Evolutionary conservation across 2,797 vertebrate genomes (phyloP).

Genomic region (Gallinago stenura): DNA sequence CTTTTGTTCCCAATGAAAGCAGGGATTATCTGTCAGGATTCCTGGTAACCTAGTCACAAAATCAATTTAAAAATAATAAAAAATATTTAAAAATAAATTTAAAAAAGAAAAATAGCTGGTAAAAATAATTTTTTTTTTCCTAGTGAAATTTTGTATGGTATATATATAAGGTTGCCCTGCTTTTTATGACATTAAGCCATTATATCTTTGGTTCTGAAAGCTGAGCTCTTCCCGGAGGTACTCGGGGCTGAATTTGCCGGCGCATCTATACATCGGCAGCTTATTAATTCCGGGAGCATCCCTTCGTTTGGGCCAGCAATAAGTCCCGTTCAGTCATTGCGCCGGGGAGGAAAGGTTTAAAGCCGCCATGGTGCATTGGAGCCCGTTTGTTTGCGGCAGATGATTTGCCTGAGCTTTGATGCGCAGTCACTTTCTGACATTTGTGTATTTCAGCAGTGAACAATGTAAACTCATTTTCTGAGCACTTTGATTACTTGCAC

Average conservation of each 20-base stretch:
- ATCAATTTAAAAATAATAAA: background rate
- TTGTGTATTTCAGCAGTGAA: slow-evolving; percentile 85
- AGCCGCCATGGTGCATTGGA: slow-evolving; percentile 73
- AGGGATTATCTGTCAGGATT: background rate
- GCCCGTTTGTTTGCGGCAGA: slow-evolving; percentile 82
- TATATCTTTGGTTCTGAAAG: background rate
- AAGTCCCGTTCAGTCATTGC: slow-evolving; percentile 69
- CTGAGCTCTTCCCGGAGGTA: background rate
- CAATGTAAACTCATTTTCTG: slow-evolving; percentile 85
- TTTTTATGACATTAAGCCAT: background rate
- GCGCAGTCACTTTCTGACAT: slow-evolving; percentile 84
- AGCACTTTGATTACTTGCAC: slow-evolving; percentile 83
- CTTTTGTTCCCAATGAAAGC: background rate
- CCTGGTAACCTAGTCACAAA: background rate
- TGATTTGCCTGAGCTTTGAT: slow-evolving; percentile 85
- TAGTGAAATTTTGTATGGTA: background rate
- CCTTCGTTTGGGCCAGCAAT: slow-evolving; percentile 71
- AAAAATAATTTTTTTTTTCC: background rate
- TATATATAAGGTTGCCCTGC: background rate
- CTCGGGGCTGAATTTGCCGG: slow-evolving; percentile 15
- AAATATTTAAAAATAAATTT: background rate
- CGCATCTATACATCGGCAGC: background rate
- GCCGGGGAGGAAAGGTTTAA: slow-evolving; percentile 69
- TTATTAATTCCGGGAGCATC: slow-evolving; percentile 67
- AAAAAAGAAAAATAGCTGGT: background rate